Base-by-base conservation (phyloP, 2,113 vertebrate genomes). In the Aix galericulata region DNA sequence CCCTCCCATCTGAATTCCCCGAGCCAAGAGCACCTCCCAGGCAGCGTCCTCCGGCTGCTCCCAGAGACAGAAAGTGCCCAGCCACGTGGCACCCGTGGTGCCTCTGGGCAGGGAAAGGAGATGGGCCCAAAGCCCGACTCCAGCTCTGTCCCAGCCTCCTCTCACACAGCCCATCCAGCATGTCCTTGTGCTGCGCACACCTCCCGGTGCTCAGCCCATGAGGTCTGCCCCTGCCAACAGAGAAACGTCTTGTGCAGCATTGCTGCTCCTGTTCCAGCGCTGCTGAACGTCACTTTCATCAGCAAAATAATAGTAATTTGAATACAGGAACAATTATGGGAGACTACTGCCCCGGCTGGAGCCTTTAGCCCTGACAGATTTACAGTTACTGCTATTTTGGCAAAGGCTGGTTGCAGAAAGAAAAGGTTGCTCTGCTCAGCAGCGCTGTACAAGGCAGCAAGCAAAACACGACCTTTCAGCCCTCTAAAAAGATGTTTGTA, bases 11-110 rank as follows among this genome's bases (percentile, higher is more conserved):
- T 68, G 64, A 48, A 86, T 66, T 79, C 60, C 68, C 55, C 0
- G 36, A 93, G 78, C 46, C 88, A 95, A 95, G 91, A 86, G 91
- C 86, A 92, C 92, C 95, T 94, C 94, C 95, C 94, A 79, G 82
- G 60, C 95, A 92, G 92, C 79, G 94, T 88, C 94, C 96, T 96
- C 88, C 94, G 92, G 96, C 96, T 91, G 93, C 62, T 92, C 88
- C 60, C 75, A 73, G 72, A 82, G 44, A 62, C 86, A 86, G 60
- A 86, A 71, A 73, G n/a, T 88, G 42, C 90, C 77, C 25, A 14
- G 80, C 67, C 86, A 53, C 5, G 14, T 55, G 80, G 89, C 69
- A 36, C 20, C 38, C 75, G 82, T 76, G 3, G 1, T 42, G 80
- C 75, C 56, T 27, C 91, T 86, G 31, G 31, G 56, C 52, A 76